Evolutionary conservation across 2,113 vertebrate genomes (phyloP).

Genomic region (Bubo scandiacus): DNA sequence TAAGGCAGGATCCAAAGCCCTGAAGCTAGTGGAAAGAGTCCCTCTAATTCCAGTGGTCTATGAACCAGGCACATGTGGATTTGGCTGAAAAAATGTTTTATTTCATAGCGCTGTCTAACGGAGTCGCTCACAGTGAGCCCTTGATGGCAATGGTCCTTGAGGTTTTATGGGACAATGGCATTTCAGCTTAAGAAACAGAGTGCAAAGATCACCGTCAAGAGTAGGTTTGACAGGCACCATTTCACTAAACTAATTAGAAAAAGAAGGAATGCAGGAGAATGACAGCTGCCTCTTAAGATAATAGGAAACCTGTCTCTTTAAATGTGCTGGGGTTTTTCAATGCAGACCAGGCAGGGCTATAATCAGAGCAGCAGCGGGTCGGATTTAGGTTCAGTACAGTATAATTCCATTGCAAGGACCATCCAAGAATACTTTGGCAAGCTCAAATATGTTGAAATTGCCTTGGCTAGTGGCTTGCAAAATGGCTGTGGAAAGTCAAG

Average conservation of each 20-base stretch:
- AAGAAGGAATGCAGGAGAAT: neutral
- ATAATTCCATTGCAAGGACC: slow-evolving; percentile 54
- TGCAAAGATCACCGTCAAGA: slow-evolving; percentile 6
- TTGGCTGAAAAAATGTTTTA: slow-evolving; percentile 30
- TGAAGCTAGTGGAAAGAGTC: slow-evolving; percentile 36
- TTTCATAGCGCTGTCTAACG: neutral
- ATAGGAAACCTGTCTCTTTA: slow-evolving; percentile 61
- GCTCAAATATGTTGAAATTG: slow-evolving; percentile 26
- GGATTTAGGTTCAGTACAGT: slow-evolving; percentile 51
- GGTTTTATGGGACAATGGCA: slow-evolving; percentile 6
- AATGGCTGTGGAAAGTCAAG: slow-evolving; percentile 28
- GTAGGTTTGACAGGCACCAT: slow-evolving; percentile 11
- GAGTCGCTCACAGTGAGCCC: neutral
- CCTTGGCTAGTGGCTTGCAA: slow-evolving; percentile 49
- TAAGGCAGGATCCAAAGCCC: neutral
- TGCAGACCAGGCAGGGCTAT: slow-evolving; percentile 50
- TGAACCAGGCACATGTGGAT: neutral
- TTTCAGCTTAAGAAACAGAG: slow-evolving; percentile 3
- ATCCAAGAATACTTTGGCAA: slow-evolving; percentile 30
- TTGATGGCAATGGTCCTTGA: neutral
- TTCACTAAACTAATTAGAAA: slow-evolving; percentile 49
- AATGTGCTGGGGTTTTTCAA: slow-evolving; percentile 40
- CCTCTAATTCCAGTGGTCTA: slow-evolving; percentile 32
- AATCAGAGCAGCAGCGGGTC: slow-evolving; percentile 49
- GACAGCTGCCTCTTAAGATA: slow-evolving; percentile 47